Evolutionary conservation across 2,113 vertebrate species (phyloP).

Genomic region (Gallinago media): DNA sequence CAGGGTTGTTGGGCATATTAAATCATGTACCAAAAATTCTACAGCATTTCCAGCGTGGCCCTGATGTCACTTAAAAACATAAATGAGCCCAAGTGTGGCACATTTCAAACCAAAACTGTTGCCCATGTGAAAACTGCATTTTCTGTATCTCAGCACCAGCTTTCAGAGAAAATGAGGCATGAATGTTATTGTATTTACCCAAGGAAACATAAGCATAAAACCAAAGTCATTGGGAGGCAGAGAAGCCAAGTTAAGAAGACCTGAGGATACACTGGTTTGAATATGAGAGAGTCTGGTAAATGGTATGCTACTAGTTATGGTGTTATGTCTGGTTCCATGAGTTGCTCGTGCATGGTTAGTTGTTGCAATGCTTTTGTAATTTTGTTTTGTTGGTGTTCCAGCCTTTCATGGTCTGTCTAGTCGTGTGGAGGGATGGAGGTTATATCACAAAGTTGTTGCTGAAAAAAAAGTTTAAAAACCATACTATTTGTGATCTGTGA

Average conservation of each 20-base stretch:
- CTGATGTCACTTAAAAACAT: slow-evolving; percentile 55
- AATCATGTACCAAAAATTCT: slow-evolving; percentile 8
- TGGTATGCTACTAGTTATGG: not conserved
- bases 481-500: slow-evolving; percentile 35
- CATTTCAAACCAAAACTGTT: slow-evolving; percentile 37
- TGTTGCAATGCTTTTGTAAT: slow-evolving; percentile 48
- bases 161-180: not conserved
- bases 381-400: slow-evolving; percentile 66
- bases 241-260: slow-evolving; percentile 25
- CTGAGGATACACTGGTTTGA: not conserved
- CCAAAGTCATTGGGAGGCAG: not conserved
- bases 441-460: slow-evolving; percentile 45
- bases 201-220: not conserved
- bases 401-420: slow-evolving; percentile 60
- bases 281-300: not conserved
- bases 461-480: slow-evolving; percentile 44
- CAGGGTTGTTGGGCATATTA: not conserved
- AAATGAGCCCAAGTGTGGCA: slow-evolving; percentile 38
- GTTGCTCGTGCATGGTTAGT: slow-evolving; percentile 28
- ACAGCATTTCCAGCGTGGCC: slow-evolving; percentile 45
- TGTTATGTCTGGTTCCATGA: slow-evolving; percentile 44
- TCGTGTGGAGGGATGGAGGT: slow-evolving; percentile 47
- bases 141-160: not conserved
- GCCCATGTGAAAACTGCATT: not conserved
- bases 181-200: not conserved